phyloP scores from a whole-genome alignment of 2,113 vertebrate genomes.

The Poeciliopsis occidentalis region DNA sequence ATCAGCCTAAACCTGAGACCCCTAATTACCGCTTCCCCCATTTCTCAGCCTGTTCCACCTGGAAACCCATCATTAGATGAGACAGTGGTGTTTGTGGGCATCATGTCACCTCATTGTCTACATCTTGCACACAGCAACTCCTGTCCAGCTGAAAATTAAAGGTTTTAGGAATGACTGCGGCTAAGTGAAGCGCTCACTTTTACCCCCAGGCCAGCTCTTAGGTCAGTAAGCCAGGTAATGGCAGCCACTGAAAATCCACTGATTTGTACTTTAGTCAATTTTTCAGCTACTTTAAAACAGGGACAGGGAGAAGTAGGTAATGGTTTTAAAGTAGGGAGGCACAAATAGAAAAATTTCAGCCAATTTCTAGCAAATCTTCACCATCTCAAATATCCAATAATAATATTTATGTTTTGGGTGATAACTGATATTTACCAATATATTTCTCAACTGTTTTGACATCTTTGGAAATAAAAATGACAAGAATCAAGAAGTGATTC shows the following conservation, averaged over 20 bases:
- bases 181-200: not conserved
- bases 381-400: no score
- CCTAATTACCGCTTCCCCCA: slow-evolving; percentile 43
- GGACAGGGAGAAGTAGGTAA: not conserved
- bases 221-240: slow-evolving; percentile 11
- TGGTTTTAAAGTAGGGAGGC: not conserved
- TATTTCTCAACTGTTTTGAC: no score
- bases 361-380: no score
- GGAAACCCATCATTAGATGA: slow-evolving; percentile 59
- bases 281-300: not conserved
- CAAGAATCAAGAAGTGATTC: no score
- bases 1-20: slow-evolving; percentile 15
- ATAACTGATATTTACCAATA: no score
- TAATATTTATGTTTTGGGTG: no score
- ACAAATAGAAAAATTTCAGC: no score
- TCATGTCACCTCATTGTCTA: not conserved
- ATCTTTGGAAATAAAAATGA: no score
- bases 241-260: not conserved
- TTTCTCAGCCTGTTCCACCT: slow-evolving; percentile 35
- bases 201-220: slow-evolving; percentile 18
- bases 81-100: slow-evolving; percentile 12
- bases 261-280: not conserved
- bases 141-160: slow-evolving; percentile 39
- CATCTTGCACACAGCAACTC: slow-evolving; percentile 20
- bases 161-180: slow-evolving; percentile 7